These are phyloP conservation scores for Pseudotriccus pelzelni DNA, from an alignment of 2,797 vertebrate species.

Conservation along the genomic window DNA sequence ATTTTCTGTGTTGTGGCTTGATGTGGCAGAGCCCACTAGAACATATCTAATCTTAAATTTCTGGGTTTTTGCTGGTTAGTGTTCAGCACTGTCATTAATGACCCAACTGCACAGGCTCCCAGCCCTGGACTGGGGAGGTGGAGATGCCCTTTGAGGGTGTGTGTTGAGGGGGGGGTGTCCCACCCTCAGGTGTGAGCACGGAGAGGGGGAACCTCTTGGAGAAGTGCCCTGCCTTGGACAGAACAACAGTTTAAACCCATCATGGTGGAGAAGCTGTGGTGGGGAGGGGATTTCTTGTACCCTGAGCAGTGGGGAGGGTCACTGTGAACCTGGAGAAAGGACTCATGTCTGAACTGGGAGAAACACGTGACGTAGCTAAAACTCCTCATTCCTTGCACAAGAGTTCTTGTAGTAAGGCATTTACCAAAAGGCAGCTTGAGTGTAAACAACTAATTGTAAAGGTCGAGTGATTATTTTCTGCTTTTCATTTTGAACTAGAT, in stretches of 20 bases:
- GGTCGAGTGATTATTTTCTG: conserved; percentile 39
- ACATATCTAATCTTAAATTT: neutral
- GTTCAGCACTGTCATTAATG: neutral
- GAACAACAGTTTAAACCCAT: neutral
- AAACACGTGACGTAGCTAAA: neutral
- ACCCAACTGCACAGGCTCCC: neutral
- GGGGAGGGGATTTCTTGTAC: neutral
- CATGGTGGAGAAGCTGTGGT: neutral
- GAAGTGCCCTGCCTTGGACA: neutral
- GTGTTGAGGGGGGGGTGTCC: no score
- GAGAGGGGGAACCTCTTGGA: neutral
- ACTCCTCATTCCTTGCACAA: neutral
- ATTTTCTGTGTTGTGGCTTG: neutral
- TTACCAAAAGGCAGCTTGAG: conserved; percentile 11
- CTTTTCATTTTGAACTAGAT: conserved; percentile 56
- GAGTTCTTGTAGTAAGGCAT: neutral
- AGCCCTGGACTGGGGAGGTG: neutral
- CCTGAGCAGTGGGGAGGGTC: neutral
- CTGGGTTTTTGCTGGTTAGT: neutral
- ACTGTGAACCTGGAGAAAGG: neutral
- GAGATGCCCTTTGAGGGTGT: neutral
- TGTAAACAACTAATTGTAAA: conserved; percentile 49
- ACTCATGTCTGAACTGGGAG: neutral
- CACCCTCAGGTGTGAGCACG: neutral
- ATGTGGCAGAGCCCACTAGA: neutral